phyloP scores from a whole-genome alignment of 2,797 vertebrate species.

The Oreochromis grahami region DNA sequence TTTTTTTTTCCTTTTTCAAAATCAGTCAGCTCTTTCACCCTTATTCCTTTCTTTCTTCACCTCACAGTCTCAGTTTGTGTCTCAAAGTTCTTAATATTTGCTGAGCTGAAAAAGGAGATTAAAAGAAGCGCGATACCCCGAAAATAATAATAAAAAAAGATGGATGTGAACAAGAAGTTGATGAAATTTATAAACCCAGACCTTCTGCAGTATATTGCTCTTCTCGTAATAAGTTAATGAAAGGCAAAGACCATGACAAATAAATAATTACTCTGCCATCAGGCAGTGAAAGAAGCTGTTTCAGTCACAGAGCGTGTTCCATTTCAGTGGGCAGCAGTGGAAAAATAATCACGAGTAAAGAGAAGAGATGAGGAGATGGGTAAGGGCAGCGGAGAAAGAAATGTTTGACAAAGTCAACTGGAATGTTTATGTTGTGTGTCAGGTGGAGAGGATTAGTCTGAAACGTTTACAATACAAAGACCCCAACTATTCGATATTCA shows the following conservation, averaged over 20 bases:
- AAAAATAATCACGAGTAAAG: background rate
- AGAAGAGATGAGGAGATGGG: background rate
- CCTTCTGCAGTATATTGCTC: background rate
- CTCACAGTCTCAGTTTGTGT: background rate
- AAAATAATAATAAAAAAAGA: background rate
- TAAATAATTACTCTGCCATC: slow-evolving; percentile 17
- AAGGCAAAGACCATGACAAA: slow-evolving; percentile 29
- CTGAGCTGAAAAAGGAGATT: background rate
- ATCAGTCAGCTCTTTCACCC: background rate
- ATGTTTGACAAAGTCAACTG: slow-evolving; percentile 10
- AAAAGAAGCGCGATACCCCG: background rate
- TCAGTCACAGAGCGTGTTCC: background rate
- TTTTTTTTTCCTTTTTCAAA: background rate
- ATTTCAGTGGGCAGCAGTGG: background rate
- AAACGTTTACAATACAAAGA: slow-evolving; percentile 7
- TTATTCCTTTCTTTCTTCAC: background rate
- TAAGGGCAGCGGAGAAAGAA: background rate
- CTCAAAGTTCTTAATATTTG: background rate
- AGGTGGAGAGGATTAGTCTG: background rate
- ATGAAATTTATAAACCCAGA: background rate
- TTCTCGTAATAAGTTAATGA: slow-evolving; percentile 12
- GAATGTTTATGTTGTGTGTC: slow-evolving; percentile 11
- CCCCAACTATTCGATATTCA: slow-evolving; percentile 7
- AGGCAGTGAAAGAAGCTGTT: background rate
- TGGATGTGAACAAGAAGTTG: background rate